Base-by-base conservation (phyloP, 1,140 invertebrate genomes). In the Hormaphis cornu region DNA sequence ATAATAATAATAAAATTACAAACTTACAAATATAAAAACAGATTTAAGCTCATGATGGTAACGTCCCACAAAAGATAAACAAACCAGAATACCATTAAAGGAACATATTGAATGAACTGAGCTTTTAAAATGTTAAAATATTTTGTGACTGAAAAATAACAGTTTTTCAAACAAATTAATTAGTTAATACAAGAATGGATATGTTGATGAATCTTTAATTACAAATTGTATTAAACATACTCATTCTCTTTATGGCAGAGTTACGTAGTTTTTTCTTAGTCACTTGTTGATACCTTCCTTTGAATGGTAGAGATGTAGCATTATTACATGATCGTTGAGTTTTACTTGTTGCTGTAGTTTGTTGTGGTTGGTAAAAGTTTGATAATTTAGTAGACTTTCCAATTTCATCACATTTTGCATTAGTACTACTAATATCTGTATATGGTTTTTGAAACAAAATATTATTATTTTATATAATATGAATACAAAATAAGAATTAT, bases 41-140 rank as follows among this genome's bases (percentile, higher is more conserved):
- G 81, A 78, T 89, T 87, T 44, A 84, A 81, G 74, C 88, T 89
- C 80, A 91, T 85, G 53, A 84, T 84, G 61, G 86, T 83, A 71
- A 90, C 87, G 77, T 91, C 89, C 69, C 84, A 89, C 8, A 91
- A 82, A 59, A 91, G 77, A 79, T 89, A 85, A 52, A 88, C 78
- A 48, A 91, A 82, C 89, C 89, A 91, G 58, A 73, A 71, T 14
- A 73, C 70, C 50, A 76, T 73, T 16, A 74, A 66, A 16, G 75
- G 42, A 37, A 70, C 42, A 58, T 75, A 75, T 44, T 74, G 71
- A n/a, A 73, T 71, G 42, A 71, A 66, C 54, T 74, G 63, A 33
- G 73, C 71, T 44, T 74, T 72, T 74, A 75, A 76, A 71, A 72
- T 56, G 44, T 69, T 66, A 4, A 66, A 66, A 33, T 46, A 30